A percentile compares a stretch with the other conserved stretches of the same genome.
Evolutionary conservation across 2,113 vertebrate species (phyloP).

Genomic region (Merops nubicus): DNA sequence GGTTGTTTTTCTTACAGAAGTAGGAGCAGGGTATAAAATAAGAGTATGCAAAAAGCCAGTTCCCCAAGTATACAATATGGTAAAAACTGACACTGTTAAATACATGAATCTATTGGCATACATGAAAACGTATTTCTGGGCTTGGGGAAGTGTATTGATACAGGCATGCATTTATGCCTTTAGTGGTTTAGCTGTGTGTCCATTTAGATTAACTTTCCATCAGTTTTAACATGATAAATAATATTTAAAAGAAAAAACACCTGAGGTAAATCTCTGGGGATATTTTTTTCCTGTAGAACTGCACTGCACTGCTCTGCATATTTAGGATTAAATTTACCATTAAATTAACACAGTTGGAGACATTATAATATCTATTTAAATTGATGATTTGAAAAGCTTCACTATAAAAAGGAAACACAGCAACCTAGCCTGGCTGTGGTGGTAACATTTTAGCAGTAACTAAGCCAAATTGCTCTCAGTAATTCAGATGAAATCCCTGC

Average conservation of each 20-base stretch:
- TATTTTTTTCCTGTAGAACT: background rate
- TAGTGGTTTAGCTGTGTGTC: background rate
- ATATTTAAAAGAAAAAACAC: conserved; percentile 12
- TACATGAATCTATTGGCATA: background rate
- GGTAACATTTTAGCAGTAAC: conserved; percentile 24
- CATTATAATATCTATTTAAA: conserved; percentile 40
- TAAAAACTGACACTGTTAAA: background rate
- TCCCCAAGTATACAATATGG: background rate
- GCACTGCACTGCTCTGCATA: conserved; percentile 9
- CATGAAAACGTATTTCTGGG: background rate
- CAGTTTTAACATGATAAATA: background rate
- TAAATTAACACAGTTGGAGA: conserved; percentile 58
- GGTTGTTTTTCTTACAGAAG: background rate
- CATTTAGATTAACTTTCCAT: conserved; percentile 16
- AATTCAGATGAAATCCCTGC: conserved; percentile 17
- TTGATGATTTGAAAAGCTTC: conserved; percentile 38
- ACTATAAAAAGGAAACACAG: background rate
- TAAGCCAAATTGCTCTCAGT: conserved; percentile 27
- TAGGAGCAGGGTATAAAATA: background rate
- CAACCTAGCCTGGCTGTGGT: background rate
- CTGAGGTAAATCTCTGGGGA: background rate
- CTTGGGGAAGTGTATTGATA: background rate
- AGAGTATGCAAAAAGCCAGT: background rate
- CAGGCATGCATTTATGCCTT: background rate
- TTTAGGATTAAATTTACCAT: conserved; percentile 70